A percentile compares a stretch with the other conserved stretches of the same genome.
These are phyloP conservation scores for Hiodon alosoides DNA, from an alignment of 2,113 vertebrate species.

Conservation along the genomic window DNA sequence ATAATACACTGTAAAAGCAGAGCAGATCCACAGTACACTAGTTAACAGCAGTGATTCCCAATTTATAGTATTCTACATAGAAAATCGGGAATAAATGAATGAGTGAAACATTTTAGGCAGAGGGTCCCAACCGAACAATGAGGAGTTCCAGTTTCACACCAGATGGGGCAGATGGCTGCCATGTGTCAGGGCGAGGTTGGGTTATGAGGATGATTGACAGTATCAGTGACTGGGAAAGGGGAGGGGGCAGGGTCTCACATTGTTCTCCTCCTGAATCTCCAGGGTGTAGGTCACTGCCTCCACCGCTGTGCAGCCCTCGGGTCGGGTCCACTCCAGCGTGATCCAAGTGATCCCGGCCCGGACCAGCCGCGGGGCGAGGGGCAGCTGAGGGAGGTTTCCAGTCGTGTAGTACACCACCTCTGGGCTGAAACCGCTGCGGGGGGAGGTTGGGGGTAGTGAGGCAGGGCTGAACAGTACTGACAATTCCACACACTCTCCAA, in stretches of 20 bases:
- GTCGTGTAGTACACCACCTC: conserved; percentile 89
- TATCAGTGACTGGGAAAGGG: not conserved
- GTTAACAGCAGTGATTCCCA: too few relatives aligned
- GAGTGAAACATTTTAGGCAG: too few relatives aligned
- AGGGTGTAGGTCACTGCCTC: conserved; percentile 86
- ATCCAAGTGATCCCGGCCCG: conserved; percentile 89
- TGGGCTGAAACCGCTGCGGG: conserved; percentile 83
- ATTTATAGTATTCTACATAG: too few relatives aligned
- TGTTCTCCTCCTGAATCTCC: conserved; percentile 93
- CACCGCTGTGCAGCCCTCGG: conserved; percentile 79
- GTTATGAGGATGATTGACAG: not conserved
- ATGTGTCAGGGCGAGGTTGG: not conserved
- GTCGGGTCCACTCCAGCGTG: conserved; percentile 85
- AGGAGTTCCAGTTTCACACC: too few relatives aligned
- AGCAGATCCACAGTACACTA: too few relatives aligned
- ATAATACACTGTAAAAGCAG: too few relatives aligned
- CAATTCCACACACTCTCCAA: not conserved
- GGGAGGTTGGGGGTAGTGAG: not conserved
- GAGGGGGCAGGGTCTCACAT: conserved; percentile 62
- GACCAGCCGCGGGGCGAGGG: conserved; percentile 81
- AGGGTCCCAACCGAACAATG: too few relatives aligned
- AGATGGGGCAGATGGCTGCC: too few relatives aligned
- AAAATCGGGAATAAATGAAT: too few relatives aligned
- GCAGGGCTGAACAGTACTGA: not conserved
- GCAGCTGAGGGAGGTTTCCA: conserved; percentile 85